Base-by-base conservation (phyloP, 2,113 vertebrate species). In the Pao palembangensis region DNA sequence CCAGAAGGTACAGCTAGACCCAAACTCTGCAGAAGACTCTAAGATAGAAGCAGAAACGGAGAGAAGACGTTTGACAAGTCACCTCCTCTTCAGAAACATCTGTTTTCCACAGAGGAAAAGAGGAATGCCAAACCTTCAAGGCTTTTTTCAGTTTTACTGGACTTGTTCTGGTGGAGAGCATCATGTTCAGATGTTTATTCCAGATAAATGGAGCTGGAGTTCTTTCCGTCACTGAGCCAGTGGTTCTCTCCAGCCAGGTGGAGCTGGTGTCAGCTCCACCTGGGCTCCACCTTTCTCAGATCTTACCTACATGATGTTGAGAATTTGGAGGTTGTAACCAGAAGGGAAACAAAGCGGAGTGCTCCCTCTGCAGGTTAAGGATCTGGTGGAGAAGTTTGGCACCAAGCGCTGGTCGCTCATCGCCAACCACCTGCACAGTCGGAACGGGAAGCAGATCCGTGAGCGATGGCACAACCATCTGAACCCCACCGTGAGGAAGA, bases 401-500 rank as follows among this genome's bases (percentile, higher is more conserved):
- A 87, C 93, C 38, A 98, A 96, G 51, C 93, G 93, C 56, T 99
- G 97, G 97, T 95, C 96, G 0, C 82, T 94, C 55, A 95, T 99
- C 13, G 96, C 96, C 73, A 96, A 95, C 56, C 94, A 96, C 76
- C 84, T 98, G 76, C 93, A 91, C 48, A 95, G 94, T 38, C 90
- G 97, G 0, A 85, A 95, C 13, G 97, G 97, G 42, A 99, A 98
- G 85, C 97, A 98, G 88, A 98, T 96, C 55, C 91, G 97, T 0
- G 97, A 98, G 2, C 96, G 95, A 68, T 99, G 96, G 97, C 94
- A 96, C 64, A 98, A 99, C 87, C 96, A 99, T 84, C 92, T 99
- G 65, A 94, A 97, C 82, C 97, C 97, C 0, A 81, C 90, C 18
- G 94, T 99, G 79, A 98, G 95, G 80, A 99, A 98, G 78, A 94